A percentile compares a stretch with the other conserved stretches of the same genome.
These are phyloP conservation scores for Cylindroiulus punctatus DNA, from an alignment of 2,888 invertebrate genomes.

Conservation along the genomic window DNA sequence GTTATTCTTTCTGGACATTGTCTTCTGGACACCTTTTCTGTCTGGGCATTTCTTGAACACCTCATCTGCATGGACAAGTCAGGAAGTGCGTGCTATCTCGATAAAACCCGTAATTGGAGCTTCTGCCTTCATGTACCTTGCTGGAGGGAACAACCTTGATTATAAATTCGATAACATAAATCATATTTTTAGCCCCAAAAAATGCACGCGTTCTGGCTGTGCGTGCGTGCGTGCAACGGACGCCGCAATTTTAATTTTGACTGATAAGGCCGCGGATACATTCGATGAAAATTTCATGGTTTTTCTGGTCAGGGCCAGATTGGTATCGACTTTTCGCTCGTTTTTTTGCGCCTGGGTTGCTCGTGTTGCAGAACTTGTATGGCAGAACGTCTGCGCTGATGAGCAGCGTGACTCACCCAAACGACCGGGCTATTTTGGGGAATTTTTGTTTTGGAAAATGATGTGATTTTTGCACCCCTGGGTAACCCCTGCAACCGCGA, in stretches of 20 bases:
- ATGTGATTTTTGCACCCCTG: neutral
- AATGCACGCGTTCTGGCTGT: neutral
- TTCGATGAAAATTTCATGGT: neutral
- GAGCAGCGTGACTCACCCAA: neutral
- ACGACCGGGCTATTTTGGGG: neutral
- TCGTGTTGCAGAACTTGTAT: neutral
- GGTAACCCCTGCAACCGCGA: neutral
- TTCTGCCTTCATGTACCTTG: neutral
- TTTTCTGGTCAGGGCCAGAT: slow-evolving; percentile 32
- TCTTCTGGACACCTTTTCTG: too few relatives aligned
- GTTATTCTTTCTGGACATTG: too few relatives aligned
- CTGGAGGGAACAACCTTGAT: slow-evolving; percentile 24
- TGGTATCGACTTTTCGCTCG: slow-evolving; percentile 20
- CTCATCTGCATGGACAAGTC: too few relatives aligned
- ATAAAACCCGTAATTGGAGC: neutral
- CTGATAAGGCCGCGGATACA: slow-evolving; percentile 26
- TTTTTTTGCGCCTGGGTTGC: neutral
- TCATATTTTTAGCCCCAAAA: slow-evolving; percentile 15
- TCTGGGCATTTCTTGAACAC: too few relatives aligned
- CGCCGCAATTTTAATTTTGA: slow-evolving; percentile 16
- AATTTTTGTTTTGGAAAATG: slow-evolving; percentile 1
- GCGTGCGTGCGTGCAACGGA: neutral
- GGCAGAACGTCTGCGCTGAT: neutral
- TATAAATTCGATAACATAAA: neutral
- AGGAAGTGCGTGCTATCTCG: neutral